Evolutionary conservation across 2,113 vertebrate genomes (phyloP), one percentile per base, ranked within the genome.

Genomic region (Sander vitreus): DNA sequence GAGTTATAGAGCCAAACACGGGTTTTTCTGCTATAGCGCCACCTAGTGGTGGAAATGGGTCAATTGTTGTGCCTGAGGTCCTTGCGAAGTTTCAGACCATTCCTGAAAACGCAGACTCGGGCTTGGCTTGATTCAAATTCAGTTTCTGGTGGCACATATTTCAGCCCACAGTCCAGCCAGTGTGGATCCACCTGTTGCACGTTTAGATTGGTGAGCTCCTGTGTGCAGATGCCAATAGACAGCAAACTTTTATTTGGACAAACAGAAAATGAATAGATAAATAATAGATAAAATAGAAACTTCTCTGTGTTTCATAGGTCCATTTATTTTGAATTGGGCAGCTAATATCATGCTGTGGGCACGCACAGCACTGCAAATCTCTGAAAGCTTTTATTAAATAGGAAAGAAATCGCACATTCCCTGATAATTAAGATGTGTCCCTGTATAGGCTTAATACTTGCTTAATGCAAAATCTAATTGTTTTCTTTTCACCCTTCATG

Each of bases 401-500:
- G 21, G 10, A 18, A 30, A 16, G 18, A 36, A 75, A 51, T 36
- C 10, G 13, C 19, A 43, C 25, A 62, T 63, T 63, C 66, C 30
- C 60, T 9, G n/a, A 36, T 63, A 64, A 53, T 30, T 4, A 39
- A 47, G 45, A 53, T 12, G 23, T 47, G 45, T 48, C 21, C 4
- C 12, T 2, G 2, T 48, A 5, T 18, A 14, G 15, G 25, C 33
- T 63, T 5, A 9, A 14, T 51, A 36, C 8, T 23, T 23, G 25
- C 25, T 25, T 25, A 25, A 25, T 3, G 10, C 8, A 21, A 57
- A 72, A 33, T 36, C 23, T 45, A 45, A 47, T 3, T 23, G 27
- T 71, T 75, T 57, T 65, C 53, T 53, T 73, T 43, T 80, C 73
- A 30, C 2, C 47, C 19, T 73, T 85, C 85, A 63, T 70, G 39